Percentiles rank a stretch among this genome's conserved stretches.
Evolutionary conservation across 2,113 vertebrate genomes (phyloP).

Genomic region (Tenebrosternarchus preto): DNA sequence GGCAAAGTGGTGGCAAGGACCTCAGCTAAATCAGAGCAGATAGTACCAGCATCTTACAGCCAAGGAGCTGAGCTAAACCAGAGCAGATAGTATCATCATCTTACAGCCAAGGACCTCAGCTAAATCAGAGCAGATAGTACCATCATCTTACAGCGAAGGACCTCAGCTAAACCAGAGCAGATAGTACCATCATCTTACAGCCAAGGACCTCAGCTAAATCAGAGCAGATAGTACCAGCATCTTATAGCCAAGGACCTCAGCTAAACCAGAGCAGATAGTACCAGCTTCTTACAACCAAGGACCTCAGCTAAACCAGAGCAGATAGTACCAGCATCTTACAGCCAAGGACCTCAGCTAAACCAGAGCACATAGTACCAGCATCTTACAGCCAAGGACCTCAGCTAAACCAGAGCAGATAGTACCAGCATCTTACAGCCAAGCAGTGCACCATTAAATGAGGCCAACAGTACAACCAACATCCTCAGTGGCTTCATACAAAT

Average conservation of each 20-base stretch:
- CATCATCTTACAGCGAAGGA: not conserved
- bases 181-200: not conserved
- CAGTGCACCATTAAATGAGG: not conserved
- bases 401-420: not conserved
- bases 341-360: not conserved
- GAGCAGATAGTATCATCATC: not conserved
- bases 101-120: conserved; percentile 2
- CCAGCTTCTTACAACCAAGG: not conserved
- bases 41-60: not conserved
- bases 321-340: not conserved
- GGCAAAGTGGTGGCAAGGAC: not conserved
- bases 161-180: not conserved
- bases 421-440: not conserved
- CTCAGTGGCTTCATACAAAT: not conserved
- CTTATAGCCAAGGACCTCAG: conserved; percentile 6
- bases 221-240: not conserved
- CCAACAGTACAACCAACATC: not conserved
- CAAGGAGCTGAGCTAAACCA: not conserved
- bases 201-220: not conserved
- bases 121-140: not conserved
- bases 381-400: not conserved
- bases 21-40: not conserved
- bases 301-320: not conserved
- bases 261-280: not conserved
- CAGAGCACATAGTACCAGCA: not conserved